A percentile compares a stretch with the other conserved stretches of the same genome.
Conservation (phyloP, 2,888 invertebrate genomes). For the Sminthurides aquaticus region DNA sequence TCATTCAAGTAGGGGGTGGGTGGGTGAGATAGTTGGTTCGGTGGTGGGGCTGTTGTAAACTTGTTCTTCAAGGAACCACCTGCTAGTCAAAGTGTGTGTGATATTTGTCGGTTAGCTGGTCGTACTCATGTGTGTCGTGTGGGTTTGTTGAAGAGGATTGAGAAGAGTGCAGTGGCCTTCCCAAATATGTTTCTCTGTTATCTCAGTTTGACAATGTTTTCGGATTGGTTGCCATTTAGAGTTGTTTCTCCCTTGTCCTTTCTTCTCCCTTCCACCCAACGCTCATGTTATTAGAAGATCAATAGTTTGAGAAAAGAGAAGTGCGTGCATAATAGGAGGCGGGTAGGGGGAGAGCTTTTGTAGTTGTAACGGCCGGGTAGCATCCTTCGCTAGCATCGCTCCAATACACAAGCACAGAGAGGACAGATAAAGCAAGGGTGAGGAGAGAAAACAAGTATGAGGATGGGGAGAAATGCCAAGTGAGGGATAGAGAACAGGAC, state of each 20-base stretch:
- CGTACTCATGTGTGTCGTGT: slow-evolving; percentile 4
- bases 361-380: not conserved
- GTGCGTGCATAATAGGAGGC: no score
- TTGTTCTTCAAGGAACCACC: no score
- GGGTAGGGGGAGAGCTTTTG: no score
- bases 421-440: not conserved
- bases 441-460: not conserved
- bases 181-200: not conserved
- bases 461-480: not conserved
- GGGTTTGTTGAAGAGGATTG: not conserved
- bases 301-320: slow-evolving; percentile 17
- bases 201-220: not conserved
- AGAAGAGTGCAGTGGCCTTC: not conserved
- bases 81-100: slow-evolving; percentile 22
- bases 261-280: slow-evolving; percentile 7
- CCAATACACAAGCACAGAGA: not conserved
- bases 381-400: not conserved
- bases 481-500: no score
- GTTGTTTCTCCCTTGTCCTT: not conserved
- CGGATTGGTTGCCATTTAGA: not conserved
- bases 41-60: no score
- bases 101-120: no score
- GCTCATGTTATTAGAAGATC: slow-evolving; percentile 15
- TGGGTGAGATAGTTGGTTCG: no score
- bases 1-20: no score